Evolutionary conservation across 2,797 vertebrate genomes (phyloP).

Genomic region (Carcharodon carcharias): DNA sequence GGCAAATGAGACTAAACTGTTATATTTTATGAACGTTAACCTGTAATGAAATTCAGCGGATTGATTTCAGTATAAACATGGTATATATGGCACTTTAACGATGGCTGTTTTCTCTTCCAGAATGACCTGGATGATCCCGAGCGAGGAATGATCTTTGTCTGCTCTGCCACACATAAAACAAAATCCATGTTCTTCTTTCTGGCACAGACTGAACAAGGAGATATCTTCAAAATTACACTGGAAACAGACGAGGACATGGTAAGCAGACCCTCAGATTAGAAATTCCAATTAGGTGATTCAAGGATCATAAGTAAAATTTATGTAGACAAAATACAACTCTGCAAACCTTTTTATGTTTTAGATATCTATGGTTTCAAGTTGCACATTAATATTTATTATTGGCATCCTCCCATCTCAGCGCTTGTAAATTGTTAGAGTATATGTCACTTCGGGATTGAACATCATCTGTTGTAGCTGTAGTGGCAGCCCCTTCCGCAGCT

Average conservation of each 20-base stretch:
- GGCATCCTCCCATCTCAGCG: no score
- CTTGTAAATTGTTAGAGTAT: no score
- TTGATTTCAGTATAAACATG: no score
- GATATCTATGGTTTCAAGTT: background rate
- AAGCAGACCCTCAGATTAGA: constrained; percentile 44
- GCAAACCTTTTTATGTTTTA: background rate
- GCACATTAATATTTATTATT: background rate
- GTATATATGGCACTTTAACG: background rate
- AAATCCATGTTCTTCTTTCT: constrained; percentile 99
- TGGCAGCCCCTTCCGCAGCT: no score
- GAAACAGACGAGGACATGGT: constrained; percentile 99
- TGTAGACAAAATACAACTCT: background rate
- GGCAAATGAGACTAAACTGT: background rate
- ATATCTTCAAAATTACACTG: constrained; percentile 96
- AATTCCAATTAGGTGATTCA: background rate
- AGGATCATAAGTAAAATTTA: background rate
- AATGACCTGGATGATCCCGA: constrained; percentile 97
- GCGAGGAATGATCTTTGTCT: constrained; percentile 97
- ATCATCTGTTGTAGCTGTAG: no score
- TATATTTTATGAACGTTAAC: background rate
- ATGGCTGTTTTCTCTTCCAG: constrained; percentile 50
- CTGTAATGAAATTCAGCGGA: background rate
- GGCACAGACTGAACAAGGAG: constrained; percentile 96
- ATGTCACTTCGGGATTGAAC: no score
- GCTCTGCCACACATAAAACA: constrained; percentile 97